These are phyloP conservation scores for Prorops nasuta DNA, from an alignment of 1,140 invertebrate species.

Conservation along the genomic window DNA sequence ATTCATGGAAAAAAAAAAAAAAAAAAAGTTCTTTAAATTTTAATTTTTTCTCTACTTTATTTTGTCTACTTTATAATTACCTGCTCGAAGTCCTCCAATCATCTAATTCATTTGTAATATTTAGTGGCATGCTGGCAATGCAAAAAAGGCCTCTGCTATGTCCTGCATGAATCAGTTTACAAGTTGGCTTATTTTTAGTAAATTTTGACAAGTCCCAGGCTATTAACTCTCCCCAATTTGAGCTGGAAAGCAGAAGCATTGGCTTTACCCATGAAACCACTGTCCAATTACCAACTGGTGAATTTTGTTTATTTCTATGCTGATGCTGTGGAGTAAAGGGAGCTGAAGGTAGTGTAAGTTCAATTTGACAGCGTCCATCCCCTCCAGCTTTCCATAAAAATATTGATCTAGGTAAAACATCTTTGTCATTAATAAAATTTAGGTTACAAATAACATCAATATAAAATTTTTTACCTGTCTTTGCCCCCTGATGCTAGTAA, in stretches of 20 bases:
- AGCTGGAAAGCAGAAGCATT: conserved; percentile 52
- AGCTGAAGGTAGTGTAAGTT: conserved; percentile 27
- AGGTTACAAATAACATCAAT: conserved; percentile 5
- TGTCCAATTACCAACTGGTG: conserved; percentile 47
- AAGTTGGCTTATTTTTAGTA: conserved; percentile 29
- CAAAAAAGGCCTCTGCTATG: conserved; percentile 59
- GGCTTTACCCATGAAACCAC: conserved; percentile 60
- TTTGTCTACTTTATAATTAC: not conserved
- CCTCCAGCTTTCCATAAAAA: conserved; percentile 60
- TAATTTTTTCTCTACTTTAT: too few relatives aligned
- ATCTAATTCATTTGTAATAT: conserved; percentile 11
- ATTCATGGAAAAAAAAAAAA: conserved; percentile 5
- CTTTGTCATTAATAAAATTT: too few relatives aligned
- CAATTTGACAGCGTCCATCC: conserved; percentile 53
- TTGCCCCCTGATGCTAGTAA: conserved; percentile 59
- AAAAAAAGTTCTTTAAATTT: too few relatives aligned
- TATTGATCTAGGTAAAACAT: conserved; percentile 50
- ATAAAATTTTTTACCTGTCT: conserved; percentile 42
- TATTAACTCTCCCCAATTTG: conserved; percentile 57
- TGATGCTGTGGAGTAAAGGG: conserved; percentile 21
- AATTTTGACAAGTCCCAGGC: conserved; percentile 47
- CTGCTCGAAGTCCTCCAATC: conserved; percentile 29
- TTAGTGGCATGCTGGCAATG: conserved; percentile 40
- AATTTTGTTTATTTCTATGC: conserved; percentile 34
- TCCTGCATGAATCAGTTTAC: conserved; percentile 51